Percentiles rank a stretch among this genome's conserved stretches.
Evolutionary conservation across 2,888 invertebrate species (phyloP).

Genomic region (Oeneis ivallda): DNA sequence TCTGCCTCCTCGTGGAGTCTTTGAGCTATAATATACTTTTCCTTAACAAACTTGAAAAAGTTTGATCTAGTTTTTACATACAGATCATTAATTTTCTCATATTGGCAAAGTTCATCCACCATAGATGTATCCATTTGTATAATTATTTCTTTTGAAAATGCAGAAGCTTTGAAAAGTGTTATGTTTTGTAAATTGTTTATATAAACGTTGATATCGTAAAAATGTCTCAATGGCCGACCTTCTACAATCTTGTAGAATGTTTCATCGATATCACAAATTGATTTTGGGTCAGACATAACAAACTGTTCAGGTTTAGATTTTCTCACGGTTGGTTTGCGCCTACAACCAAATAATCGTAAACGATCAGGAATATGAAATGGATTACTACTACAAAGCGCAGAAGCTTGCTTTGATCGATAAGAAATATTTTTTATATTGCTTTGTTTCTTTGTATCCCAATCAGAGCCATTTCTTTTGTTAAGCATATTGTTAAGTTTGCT

Average conservation of each 20-base stretch:
- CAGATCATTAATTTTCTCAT: conserved; percentile 35
- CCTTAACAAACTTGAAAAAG: conserved; percentile 44
- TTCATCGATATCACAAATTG: conserved; percentile 49
- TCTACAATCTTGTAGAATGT: conserved; percentile 49
- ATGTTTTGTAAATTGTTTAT: conserved; percentile 48
- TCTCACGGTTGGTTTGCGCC: conserved; percentile 7
- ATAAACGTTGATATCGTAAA: conserved; percentile 47
- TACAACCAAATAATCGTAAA: conserved; percentile 40
- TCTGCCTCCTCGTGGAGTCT: conserved; percentile 40
- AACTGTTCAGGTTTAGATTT: conserved; percentile 42
- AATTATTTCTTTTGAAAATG: conserved; percentile 47
- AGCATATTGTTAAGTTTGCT: background rate
- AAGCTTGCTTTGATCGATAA: background rate
- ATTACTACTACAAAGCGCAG: background rate
- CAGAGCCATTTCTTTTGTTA: background rate
- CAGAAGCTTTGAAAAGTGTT: conserved; percentile 45
- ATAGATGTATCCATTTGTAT: conserved; percentile 42
- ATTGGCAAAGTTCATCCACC: conserved; percentile 40
- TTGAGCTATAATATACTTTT: conserved; percentile 44
- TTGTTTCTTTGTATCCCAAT: background rate
- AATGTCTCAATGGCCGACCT: conserved; percentile 49
- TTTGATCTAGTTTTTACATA: conserved; percentile 36
- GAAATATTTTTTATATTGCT: background rate
- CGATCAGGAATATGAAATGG: conserved; percentile 43
- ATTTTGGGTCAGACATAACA: conserved; percentile 44